phyloP scores from a whole-genome alignment of 1,140 invertebrate species.

The Aphis craccivora region DNA sequence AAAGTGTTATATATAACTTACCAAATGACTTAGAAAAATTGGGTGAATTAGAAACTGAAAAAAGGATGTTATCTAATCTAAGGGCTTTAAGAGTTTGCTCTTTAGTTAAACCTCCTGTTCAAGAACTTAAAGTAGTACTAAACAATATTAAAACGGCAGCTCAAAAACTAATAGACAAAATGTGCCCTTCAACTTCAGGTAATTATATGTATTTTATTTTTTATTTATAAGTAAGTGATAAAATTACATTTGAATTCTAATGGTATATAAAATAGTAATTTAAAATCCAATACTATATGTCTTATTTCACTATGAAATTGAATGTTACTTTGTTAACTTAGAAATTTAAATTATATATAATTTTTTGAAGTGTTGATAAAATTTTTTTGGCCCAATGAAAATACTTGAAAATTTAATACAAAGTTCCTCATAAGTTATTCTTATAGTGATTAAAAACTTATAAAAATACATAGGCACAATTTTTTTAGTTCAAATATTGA shows the following conservation, averaged over 20 bases:
- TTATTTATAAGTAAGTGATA: neutral
- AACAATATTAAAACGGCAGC: slow-evolving; percentile 30
- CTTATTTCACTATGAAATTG: neutral
- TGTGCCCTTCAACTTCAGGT: slow-evolving; percentile 7
- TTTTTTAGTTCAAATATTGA: too few species aligned
- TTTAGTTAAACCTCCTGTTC: slow-evolving; percentile 46
- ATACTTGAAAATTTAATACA: too few species aligned
- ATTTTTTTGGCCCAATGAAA: too few species aligned
- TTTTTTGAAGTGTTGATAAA: too few species aligned
- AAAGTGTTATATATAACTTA: slow-evolving; percentile 48
- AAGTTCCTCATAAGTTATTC: too few species aligned
- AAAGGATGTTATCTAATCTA: slow-evolving; percentile 46
- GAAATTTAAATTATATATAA: neutral
- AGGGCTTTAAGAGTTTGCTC: slow-evolving; percentile 39
- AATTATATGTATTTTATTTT: neutral
- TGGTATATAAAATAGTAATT: neutral
- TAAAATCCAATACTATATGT: too few species aligned
- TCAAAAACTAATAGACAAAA: slow-evolving; percentile 29
- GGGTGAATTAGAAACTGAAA: slow-evolving; percentile 50
- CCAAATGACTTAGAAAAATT: slow-evolving; percentile 52
- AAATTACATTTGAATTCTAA: neutral
- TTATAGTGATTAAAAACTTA: too few species aligned
- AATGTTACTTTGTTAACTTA: neutral
- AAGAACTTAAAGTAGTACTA: slow-evolving; percentile 33
- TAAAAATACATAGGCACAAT: too few species aligned